These are phyloP conservation scores for Tenrec ecaudatus DNA, from an alignment of 2,113 vertebrate species.

Conservation along the genomic window DNA sequence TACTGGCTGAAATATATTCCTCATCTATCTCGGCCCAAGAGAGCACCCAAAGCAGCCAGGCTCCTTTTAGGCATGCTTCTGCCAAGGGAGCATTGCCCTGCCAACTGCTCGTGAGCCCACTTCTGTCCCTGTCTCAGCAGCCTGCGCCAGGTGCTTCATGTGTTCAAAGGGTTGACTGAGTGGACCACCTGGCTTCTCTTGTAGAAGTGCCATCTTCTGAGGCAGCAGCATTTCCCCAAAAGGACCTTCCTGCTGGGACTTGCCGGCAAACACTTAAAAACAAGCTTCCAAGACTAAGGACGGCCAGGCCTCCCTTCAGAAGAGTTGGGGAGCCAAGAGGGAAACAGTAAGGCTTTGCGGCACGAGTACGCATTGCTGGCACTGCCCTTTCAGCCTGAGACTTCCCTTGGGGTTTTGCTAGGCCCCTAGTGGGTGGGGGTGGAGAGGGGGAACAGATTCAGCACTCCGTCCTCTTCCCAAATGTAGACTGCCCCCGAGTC, in stretches of 20 bases:
- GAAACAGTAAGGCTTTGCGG: background rate
- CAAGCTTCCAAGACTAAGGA: background rate
- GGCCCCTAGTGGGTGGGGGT: background rate
- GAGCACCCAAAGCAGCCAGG: background rate
- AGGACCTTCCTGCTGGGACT: background rate
- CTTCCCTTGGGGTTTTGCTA: background rate
- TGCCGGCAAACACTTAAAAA: background rate
- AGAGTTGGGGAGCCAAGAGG: background rate
- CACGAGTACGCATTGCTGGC: fast-evolving
- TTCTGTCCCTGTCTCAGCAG: fast-evolving
- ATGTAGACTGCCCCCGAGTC: background rate
- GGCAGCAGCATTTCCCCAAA: background rate
- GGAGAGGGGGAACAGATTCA: background rate
- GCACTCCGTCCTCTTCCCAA: background rate
- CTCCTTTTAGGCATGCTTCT: background rate
- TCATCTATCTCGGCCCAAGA: background rate
- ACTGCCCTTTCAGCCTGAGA: background rate
- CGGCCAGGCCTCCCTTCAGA: background rate
- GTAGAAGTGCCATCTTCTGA: background rate
- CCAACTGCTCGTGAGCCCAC: background rate
- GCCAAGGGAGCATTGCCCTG: fast-evolving
- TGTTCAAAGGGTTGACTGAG: background rate
- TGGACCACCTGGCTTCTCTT: background rate
- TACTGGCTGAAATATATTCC: background rate
- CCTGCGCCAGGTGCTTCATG: fast-evolving